Evolutionary conservation across 2,797 vertebrate species (phyloP), one percentile per base, ranked within the genome.

Genomic region (Megaceryle alcyon): DNA sequence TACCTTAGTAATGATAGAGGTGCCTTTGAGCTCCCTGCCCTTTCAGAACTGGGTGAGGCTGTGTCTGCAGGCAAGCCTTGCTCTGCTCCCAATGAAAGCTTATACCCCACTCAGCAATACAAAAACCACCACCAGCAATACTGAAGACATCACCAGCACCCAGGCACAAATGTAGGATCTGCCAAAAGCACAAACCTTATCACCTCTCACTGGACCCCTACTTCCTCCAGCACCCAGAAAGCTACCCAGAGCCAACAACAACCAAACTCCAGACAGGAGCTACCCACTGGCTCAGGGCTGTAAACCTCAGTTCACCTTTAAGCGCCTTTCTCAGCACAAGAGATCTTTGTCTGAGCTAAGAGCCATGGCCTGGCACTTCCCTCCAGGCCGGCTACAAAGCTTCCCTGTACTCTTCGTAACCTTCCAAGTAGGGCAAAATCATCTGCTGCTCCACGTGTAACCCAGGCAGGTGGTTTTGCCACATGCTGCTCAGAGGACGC

Each of bases 231-330:
- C 90, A 94, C 63, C 92, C 54, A 86, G 69, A 76, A 86, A 21
- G 22, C 46, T 68, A 9, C 23, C 5, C 39, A 88, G 77, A 86
- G 86, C 77, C 90, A 96, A 86, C 61, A 94, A 88, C 48, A 56
- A 88, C 63, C 73, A 69, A 5, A 56, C 56, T 79, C 43, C 86
- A 94, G 94, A 90, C 95, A 75, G 65, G 60, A 80, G 37, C 77
- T 94, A 25, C 61, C 49, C 72, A 54, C 85, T 68, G 57, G 54
- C 86, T 86, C 59, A 63, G 70, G 60, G 39, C 85, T 88, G 43
- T 29, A 54, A 96, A 86, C 96, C 93, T 95, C 49, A 25, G 61
- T 54, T 95, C 73, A 96, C 92, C 93, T 93, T 78, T 66, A 86
- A 90, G 83, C 46, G 83, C 80, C 46, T 88, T 86, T 72, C 77